Base-by-base conservation (phyloP, 2,888 invertebrate genomes). In the Eristalis tenax region DNA sequence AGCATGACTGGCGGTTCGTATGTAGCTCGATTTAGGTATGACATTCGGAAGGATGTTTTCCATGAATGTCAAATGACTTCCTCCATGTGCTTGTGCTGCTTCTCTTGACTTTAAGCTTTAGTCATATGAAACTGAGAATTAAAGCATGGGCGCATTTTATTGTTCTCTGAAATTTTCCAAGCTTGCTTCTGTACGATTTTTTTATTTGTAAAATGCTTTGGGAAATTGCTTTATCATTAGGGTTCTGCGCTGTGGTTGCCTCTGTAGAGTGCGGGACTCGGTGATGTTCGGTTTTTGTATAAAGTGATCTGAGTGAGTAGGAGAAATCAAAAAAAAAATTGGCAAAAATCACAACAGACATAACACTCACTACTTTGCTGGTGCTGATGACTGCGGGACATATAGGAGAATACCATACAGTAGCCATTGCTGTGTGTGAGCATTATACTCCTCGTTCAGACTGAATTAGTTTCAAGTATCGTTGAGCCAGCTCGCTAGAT, bases 51-150 rank as follows among this genome's bases (percentile, higher is more conserved):
- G 86, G 86, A 86, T 86, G 77, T 78, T 57, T 66, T 28, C 70
- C 78, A 82, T 83, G 78, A 83, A 83, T 83, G 78, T 78, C 86
- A 83, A 86, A 86, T 86, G 86, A 83, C 75, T 86, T 86, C 86
- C 86, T 86, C 32, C 57, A 61, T 82, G 71, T 71, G 75, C 66
- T 18, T 77, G n/a, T 63, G 63, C 57, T 15, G 28, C 50, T 59
- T 66, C 38, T 50, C 73, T 73, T 71, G 63, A 73, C 64, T 77
- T 77, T 69, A 85, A 68, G 71, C 68, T 79, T 57, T 18, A 73
- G 81, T 73, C 63, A 38, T 38, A 70, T 65, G 66, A 66, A 78
- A 70, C 38, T 69, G 69, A 70, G 69, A 74, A 73, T 66, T 43
- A 65, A 69, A 77, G 71, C 23, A 15, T 59, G 50, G 35, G 32